Evolutionary conservation across 2,113 vertebrate species (phyloP).

Genomic region (Dromaius novaehollandiae): DNA sequence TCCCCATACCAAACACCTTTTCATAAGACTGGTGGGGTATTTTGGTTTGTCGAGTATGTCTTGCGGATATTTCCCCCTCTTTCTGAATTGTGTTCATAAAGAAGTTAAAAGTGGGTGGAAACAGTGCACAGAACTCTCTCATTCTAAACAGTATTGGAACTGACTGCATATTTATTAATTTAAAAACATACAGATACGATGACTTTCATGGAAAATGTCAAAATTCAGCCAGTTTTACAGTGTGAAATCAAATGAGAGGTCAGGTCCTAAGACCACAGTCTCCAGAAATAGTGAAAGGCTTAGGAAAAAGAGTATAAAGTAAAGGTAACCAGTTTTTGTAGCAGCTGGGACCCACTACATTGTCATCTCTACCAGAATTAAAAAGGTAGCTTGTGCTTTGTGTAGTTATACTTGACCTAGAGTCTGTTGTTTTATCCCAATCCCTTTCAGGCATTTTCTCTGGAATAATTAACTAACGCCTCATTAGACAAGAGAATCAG

Average conservation of each 20-base stretch:
- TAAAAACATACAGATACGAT: accelerated
- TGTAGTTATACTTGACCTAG: not conserved
- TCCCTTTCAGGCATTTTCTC: not conserved
- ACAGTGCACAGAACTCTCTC: not conserved
- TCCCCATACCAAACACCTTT: not conserved
- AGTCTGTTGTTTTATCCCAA: not conserved
- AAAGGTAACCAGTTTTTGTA: not conserved
- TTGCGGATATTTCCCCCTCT: not conserved
- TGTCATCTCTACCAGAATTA: not conserved
- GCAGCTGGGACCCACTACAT: accelerated
- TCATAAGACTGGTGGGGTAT: not conserved
- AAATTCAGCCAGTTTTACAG: not conserved
- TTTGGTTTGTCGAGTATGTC: not conserved
- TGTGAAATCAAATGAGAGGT: not conserved
- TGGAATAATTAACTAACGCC: not conserved
- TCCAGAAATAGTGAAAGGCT: not conserved
- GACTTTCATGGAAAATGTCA: not conserved
- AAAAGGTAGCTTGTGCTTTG: not conserved
- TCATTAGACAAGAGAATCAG: not conserved
- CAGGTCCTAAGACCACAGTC: not conserved
- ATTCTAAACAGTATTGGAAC: not conserved
- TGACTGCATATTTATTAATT: not conserved
- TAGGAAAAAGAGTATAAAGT: not conserved
- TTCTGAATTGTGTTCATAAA: not conserved
- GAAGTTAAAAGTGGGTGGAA: not conserved